Conservation (phyloP, 2,888 invertebrate genomes). For the Byasa hedistus region DNA sequence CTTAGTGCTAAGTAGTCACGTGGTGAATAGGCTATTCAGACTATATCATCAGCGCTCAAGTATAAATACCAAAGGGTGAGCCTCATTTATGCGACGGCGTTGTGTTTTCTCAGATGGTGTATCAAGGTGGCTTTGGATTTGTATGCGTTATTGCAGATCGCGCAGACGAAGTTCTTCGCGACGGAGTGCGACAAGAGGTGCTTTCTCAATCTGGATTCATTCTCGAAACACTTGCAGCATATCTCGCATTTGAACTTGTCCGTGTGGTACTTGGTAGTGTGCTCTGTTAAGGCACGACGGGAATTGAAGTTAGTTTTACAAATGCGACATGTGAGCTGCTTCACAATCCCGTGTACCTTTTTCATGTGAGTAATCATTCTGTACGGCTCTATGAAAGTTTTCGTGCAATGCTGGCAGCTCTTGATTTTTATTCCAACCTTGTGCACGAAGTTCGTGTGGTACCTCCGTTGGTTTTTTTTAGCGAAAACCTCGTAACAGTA, state of each 20-base stretch:
- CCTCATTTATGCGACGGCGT: slow-evolving; percentile 26
- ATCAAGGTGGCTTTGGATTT: slow-evolving; percentile 61
- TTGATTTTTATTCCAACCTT: slow-evolving; percentile 43
- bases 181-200: slow-evolving; percentile 66
- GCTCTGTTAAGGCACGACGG: slow-evolving; percentile 51
- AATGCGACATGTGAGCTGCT: slow-evolving; percentile 47
- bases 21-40: not conserved
- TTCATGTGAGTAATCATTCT: slow-evolving; percentile 52
- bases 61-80: too few relatives aligned
- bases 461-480: slow-evolving; percentile 65
- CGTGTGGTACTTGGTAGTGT: slow-evolving; percentile 55
- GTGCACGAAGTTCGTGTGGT: slow-evolving; percentile 62
- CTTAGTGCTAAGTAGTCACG: too few relatives aligned
- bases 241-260: slow-evolving; percentile 66
- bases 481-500: slow-evolving; percentile 58
- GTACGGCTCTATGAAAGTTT: slow-evolving; percentile 55
- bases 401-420: slow-evolving; percentile 48
- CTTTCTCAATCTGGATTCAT: slow-evolving; percentile 64
- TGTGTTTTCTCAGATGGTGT: slow-evolving; percentile 67
- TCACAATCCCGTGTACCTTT: slow-evolving; percentile 48
- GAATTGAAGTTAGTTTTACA: slow-evolving; percentile 47
- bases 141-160: slow-evolving; percentile 65
- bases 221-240: slow-evolving; percentile 67
- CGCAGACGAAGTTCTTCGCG: slow-evolving; percentile 62
- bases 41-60: not conserved